Evolutionary conservation across 2,797 vertebrate genomes (phyloP), one percentile per base, ranked within the genome.

Genomic region (Pyrocephalus nanus): DNA sequence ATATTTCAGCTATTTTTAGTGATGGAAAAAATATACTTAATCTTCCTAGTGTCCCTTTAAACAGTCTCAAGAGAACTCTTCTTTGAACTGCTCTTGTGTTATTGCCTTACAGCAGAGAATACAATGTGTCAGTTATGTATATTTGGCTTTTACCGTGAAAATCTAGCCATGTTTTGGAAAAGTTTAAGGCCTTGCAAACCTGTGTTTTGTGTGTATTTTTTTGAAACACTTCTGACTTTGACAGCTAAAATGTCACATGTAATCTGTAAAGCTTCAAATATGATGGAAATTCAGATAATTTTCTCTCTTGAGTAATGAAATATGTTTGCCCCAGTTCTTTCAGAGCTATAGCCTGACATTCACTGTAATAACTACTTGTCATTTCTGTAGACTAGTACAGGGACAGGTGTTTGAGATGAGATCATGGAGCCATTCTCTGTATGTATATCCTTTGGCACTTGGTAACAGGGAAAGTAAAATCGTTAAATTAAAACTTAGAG

Each of bases 241-340:
- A 83, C 65, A 90, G 57, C 26, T 91, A 45, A 90, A 83, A 61
- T 64, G 23, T 71, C 67, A 92, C 10, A 10, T 71, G 72, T 83
- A 58, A 58, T 91, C 45, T 77, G 9, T 70, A 79, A 89, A 85
- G 42, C 29, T 91, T 79, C 4, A 5, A 48, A 43, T 79, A 29
- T 71, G 32, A 80, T 86, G 32, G 42, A 89, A 91, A 90, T 74
- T 60, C 55, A 83, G 38, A 65, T 86, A 38, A 61, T 86, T 89
- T 92, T 93, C 78, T 76, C 62, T 81, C 57, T 42, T 76, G 92
- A 85, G 50, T 64, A 71, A 74, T 71, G 84, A 72, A 89, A 83
- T 91, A n/a, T 67, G 9, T 83, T 91, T 50, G 16, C 32, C 48
- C 13, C 16, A 26, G 57, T 91, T 92, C 50, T 86, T 94, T 71